These are phyloP conservation scores for Ispidina picta DNA, from an alignment of 2,797 vertebrate species.

Conservation along the genomic window DNA sequence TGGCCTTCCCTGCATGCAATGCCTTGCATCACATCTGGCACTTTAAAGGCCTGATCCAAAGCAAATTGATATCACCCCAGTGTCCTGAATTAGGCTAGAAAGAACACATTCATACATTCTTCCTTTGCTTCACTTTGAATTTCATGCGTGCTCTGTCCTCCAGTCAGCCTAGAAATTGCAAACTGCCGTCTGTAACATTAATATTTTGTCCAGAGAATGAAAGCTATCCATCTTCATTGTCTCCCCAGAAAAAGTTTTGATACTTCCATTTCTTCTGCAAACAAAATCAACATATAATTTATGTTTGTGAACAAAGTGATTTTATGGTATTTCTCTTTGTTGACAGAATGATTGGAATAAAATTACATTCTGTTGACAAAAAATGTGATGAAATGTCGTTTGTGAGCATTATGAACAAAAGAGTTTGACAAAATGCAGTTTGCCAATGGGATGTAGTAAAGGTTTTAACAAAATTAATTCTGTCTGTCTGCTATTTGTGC, in stretches of 20 bases:
- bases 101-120: background rate
- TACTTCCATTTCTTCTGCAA: slow-evolving; percentile 48
- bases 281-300: slow-evolving; percentile 50
- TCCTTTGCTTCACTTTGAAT: background rate
- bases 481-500: slow-evolving; percentile 26
- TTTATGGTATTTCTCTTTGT: slow-evolving; percentile 58
- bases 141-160: background rate
- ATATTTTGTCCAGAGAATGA: slow-evolving; percentile 13
- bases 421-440: slow-evolving; percentile 42
- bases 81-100: background rate
- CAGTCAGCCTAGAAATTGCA: background rate
- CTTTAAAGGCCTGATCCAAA: background rate
- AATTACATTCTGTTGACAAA: slow-evolving; percentile 68
- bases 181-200: background rate
- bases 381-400: slow-evolving; percentile 38
- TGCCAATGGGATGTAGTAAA: slow-evolving; percentile 37
- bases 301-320: slow-evolving; percentile 51
- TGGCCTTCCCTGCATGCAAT: background rate
- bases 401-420: slow-evolving; percentile 43
- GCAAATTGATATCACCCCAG: background rate
- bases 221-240: slow-evolving; percentile 37
- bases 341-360: slow-evolving; percentile 73
- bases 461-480: slow-evolving; percentile 59
- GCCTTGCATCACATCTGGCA: background rate
- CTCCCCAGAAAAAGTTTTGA: slow-evolving; percentile 32